Evolutionary conservation across 2,888 invertebrate genomes (phyloP).

Genomic region (Melieria picta): DNA sequence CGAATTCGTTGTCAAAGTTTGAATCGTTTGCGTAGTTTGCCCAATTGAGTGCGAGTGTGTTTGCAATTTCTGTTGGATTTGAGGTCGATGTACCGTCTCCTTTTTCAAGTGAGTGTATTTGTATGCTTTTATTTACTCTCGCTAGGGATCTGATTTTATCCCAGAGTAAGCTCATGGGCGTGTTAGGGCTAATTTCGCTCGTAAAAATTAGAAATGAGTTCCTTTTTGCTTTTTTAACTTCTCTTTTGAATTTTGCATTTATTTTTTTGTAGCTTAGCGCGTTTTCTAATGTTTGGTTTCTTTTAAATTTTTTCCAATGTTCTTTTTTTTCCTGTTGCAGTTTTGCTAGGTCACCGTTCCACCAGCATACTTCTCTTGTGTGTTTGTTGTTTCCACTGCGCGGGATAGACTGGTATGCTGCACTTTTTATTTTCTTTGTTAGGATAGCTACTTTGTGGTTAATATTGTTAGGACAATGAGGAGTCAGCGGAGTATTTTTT

Average conservation of each 20-base stretch:
- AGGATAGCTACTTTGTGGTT: slow-evolving; percentile 5
- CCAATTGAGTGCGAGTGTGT: not conserved
- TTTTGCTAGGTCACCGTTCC: slow-evolving; percentile 6
- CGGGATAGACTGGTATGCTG: not conserved
- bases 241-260: slow-evolving; percentile 24
- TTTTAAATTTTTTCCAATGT: slow-evolving; percentile 1
- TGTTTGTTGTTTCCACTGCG: too few relatives aligned
- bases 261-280: slow-evolving; percentile 7
- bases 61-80: not conserved
- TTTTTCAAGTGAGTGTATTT: not conserved
- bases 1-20: not conserved
- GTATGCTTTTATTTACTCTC: not conserved
- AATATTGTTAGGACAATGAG: not conserved
- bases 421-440: slow-evolving; percentile 1
- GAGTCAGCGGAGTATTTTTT: not conserved
- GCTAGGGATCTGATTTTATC: slow-evolving; percentile 2
- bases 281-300: not conserved
- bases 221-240: slow-evolving; percentile 12
- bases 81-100: not conserved
- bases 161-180: slow-evolving; percentile 4
- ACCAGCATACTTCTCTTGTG: not conserved
- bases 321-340: not conserved
- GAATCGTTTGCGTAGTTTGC: not conserved
- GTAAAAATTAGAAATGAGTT: slow-evolving; percentile 3
- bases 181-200: not conserved